Conservation (phyloP, 2,888 invertebrate genomes). For the Drosophila colorata region DNA sequence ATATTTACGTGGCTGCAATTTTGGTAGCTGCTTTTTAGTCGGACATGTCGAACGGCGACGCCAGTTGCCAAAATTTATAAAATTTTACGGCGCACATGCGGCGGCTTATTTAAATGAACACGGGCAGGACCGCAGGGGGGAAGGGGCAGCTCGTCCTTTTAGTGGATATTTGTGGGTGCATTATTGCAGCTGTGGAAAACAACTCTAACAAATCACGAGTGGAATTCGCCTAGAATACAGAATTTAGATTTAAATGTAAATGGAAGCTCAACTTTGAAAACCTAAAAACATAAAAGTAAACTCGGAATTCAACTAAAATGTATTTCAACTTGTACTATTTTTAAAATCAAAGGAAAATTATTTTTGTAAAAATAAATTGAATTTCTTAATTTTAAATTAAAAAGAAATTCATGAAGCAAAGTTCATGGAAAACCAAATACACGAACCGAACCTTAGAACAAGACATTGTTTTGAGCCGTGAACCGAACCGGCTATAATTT, state of each 20-base stretch:
- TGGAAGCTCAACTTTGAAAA: slow-evolving; percentile 7
- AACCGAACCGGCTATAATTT: too few species aligned
- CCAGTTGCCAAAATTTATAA: slow-evolving; percentile 65
- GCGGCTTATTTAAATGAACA: slow-evolving; percentile 56
- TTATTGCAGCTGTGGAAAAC: slow-evolving; percentile 3
- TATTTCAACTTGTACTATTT: not conserved
- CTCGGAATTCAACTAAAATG: not conserved
- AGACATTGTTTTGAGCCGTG: too few species aligned
- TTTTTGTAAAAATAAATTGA: too few species aligned
- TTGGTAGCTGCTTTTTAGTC: slow-evolving; percentile 37
- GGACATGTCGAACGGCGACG: slow-evolving; percentile 30
- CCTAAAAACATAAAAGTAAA: not conserved
- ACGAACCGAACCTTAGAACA: too few species aligned
- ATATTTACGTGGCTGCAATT: slow-evolving; percentile 76
- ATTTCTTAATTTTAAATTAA: too few species aligned
- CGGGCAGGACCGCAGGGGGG: slow-evolving; percentile 20
- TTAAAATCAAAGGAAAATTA: too few species aligned
- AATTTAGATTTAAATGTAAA: slow-evolving; percentile 27
- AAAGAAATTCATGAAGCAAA: too few species aligned
- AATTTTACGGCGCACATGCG: slow-evolving; percentile 37
- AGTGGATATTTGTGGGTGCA: slow-evolving; percentile 8
- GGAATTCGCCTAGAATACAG: slow-evolving; percentile 13
- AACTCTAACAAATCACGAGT: slow-evolving; percentile 5
- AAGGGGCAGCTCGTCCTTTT: not conserved
- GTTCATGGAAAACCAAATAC: too few species aligned